phyloP scores from a whole-genome alignment of 2,888 invertebrate genomes.

The Acheta domesticus region DNA sequence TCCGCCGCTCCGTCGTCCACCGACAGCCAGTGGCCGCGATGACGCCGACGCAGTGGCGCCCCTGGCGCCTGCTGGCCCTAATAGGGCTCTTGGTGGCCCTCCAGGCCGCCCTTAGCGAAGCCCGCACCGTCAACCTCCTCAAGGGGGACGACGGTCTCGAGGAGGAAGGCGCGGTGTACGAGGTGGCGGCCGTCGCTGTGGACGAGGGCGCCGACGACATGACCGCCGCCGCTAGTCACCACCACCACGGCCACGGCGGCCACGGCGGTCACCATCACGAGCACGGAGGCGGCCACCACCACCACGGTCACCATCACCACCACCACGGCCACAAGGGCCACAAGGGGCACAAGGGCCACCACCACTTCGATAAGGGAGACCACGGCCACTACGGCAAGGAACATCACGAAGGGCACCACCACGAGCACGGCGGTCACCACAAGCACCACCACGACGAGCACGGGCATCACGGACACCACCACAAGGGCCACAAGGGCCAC shows the following conservation, averaged over 20 bases:
- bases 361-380: constrained; percentile 74
- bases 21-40: not conserved
- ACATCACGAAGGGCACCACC: constrained; percentile 64
- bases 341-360: constrained; percentile 72
- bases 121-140: not conserved
- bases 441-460: constrained; percentile 63
- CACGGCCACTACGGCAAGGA: constrained; percentile 74
- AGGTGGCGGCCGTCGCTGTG: not conserved
- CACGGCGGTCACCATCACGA: constrained; percentile 47
- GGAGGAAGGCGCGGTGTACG: too few relatives aligned
- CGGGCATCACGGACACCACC: constrained; percentile 61
- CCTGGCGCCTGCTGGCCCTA: constrained; percentile 19
- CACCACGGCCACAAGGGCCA: constrained; percentile 73
- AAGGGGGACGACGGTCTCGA: not conserved
- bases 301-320: constrained; percentile 64
- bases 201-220: constrained; percentile 41
- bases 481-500: constrained; percentile 65
- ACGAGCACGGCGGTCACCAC: constrained; percentile 61
- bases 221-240: constrained; percentile 31
- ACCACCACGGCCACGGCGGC: constrained; percentile 23
- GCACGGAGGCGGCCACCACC: constrained; percentile 66
- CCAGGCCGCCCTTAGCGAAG: not conserved
- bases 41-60: too few relatives aligned
- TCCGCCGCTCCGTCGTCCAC: not conserved
- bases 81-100: not conserved